phyloP scores from a whole-genome alignment of 1,140 invertebrate genomes.

The Argopecten irradians region DNA sequence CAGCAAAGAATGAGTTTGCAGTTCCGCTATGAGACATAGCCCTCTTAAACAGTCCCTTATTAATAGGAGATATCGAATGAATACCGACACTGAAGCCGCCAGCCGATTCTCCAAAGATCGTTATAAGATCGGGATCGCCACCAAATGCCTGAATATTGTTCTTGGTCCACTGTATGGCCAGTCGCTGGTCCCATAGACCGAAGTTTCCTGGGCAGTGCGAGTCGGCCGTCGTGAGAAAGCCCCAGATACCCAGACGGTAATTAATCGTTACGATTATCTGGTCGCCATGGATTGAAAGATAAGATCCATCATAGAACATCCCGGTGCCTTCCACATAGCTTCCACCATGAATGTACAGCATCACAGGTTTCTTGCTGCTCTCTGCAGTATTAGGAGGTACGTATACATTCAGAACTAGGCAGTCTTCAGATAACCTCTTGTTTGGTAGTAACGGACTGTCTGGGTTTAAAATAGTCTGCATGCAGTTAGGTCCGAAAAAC shows the following conservation, averaged over 20 bases:
- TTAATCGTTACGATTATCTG: not conserved
- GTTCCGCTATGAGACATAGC: not conserved
- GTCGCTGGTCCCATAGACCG: not conserved
- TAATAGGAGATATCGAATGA: conserved; percentile 15
- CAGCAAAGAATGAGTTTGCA: not conserved
- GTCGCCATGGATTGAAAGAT: not conserved
- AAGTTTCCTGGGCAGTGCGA: not conserved
- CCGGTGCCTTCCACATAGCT: not conserved
- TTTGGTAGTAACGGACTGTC: not conserved
- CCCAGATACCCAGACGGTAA: not conserved
- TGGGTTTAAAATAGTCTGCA: not conserved
- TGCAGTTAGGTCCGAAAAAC: not conserved
- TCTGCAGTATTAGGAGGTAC: not conserved
- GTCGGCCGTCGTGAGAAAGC: not conserved
- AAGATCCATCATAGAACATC: not conserved
- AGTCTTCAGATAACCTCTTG: not conserved
- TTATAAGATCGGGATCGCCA: not conserved
- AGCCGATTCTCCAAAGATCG: not conserved
- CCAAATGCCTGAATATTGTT: not conserved
- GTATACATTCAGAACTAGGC: not conserved
- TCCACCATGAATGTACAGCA: not conserved
- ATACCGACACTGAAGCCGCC: not conserved
- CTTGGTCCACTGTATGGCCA: not conserved
- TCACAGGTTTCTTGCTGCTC: not conserved
- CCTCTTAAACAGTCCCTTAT: not conserved